Conservation (phyloP, 1,140 invertebrate species). For the Potamilus streckersoni region DNA sequence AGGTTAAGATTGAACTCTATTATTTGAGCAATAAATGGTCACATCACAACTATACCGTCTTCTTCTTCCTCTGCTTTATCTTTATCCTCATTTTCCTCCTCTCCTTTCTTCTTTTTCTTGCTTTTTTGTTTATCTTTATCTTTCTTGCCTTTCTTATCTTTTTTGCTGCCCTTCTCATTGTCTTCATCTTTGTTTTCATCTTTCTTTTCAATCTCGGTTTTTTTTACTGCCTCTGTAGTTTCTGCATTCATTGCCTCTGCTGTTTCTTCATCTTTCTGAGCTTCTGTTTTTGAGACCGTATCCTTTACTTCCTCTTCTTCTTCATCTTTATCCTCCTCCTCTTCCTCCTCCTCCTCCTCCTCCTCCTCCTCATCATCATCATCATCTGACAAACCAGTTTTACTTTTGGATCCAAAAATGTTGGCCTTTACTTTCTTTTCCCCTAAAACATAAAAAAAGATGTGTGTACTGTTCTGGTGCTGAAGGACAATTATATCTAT, state of each 20-base stretch:
- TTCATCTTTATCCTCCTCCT: neutral
- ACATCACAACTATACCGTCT: neutral
- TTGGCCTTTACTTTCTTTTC: neutral
- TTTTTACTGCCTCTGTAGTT: constrained; percentile 4
- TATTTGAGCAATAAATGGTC: too few species aligned
- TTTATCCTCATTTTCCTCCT: constrained; percentile 6
- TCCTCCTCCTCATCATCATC: constrained; percentile 24
- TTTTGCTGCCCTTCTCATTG: neutral
- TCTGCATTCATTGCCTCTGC: neutral
- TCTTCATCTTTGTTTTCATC: constrained; percentile 3
- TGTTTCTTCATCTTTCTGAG: neutral
- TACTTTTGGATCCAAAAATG: constrained; percentile 23
- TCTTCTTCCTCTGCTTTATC: neutral
- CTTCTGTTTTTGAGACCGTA: neutral
- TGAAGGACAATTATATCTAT: too few species aligned
- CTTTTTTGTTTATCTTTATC: constrained; percentile 19
- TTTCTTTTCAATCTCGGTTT: neutral
- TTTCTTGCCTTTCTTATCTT: constrained; percentile 21
- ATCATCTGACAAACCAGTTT: constrained; percentile 28
- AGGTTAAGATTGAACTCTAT: too few species aligned
- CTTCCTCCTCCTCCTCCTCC: constrained; percentile 9
- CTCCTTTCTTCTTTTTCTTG: constrained; percentile 16
- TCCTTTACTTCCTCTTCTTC: neutral
- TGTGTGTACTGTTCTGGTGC: too few species aligned
- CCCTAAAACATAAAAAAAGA: constrained; percentile 6